Evolutionary conservation across 2,888 invertebrate species (phyloP).

Genomic region (Ornithoptera alexandrae): DNA sequence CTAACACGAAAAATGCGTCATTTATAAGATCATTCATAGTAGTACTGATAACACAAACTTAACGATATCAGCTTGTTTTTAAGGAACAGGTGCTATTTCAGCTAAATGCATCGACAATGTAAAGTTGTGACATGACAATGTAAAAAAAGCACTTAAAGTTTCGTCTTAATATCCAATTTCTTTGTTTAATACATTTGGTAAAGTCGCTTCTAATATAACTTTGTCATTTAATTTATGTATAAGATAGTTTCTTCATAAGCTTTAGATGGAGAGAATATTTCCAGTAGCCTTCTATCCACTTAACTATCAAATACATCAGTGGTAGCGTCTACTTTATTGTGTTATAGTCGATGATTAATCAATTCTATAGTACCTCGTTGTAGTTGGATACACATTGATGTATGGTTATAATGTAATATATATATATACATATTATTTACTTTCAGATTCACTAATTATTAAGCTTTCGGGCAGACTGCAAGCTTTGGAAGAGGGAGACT

Average conservation of each 20-base stretch:
- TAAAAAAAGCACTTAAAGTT: background rate
- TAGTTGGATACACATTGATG: too few species aligned
- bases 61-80: background rate
- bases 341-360: background rate
- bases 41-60: background rate
- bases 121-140: too few species aligned
- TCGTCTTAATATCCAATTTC: too few species aligned
- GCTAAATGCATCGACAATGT: background rate
- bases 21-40: too few species aligned
- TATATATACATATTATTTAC: background rate
- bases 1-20: too few species aligned
- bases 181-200: too few species aligned
- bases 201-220: too few species aligned
- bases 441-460: slow-evolving; percentile 70
- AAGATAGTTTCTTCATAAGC: too few species aligned
- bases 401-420: too few species aligned
- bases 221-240: too few species aligned
- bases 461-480: slow-evolving; percentile 87
- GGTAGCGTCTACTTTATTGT: background rate
- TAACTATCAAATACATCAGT: background rate
- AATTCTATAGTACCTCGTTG: too few species aligned
- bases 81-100: background rate
- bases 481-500: slow-evolving; percentile 91
- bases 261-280: too few species aligned
- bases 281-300: background rate